These are phyloP conservation scores for Spizella passerina DNA, from an alignment of 2,797 vertebrate species.

Conservation along the genomic window DNA sequence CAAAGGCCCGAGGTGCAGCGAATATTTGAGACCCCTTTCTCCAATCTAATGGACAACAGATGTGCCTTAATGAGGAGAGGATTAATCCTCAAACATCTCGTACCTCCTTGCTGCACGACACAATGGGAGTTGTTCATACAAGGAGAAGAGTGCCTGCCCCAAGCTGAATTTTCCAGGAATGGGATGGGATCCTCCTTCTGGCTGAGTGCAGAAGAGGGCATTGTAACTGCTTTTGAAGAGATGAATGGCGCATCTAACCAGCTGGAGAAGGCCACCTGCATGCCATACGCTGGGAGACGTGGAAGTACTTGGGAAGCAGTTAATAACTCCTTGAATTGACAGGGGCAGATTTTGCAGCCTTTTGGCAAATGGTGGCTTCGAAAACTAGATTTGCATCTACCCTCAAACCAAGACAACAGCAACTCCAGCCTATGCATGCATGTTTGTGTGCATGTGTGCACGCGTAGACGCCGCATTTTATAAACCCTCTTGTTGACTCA, in stretches of 20 bases:
- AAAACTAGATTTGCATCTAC: neutral
- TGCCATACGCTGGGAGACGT: neutral
- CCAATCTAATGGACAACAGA: conserved; percentile 7
- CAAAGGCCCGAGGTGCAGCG: neutral
- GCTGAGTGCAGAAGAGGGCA: conserved; percentile 6
- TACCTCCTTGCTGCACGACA: neutral
- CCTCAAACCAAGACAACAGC: neutral
- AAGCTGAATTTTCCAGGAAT: conserved; percentile 16
- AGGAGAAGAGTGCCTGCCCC: neutral
- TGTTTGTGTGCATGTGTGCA: neutral
- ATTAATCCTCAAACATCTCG: neutral
- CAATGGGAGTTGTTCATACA: neutral
- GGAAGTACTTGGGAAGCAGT: neutral
- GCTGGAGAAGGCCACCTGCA: conserved; percentile 53
- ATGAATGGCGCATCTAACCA: conserved; percentile 38
- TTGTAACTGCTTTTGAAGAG: conserved; percentile 36
- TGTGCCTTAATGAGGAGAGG: neutral
- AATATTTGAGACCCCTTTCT: conserved; percentile 1
- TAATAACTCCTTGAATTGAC: neutral
- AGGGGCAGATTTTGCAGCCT: conserved; percentile 1
- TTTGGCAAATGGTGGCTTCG: neutral
- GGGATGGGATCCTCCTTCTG: neutral
- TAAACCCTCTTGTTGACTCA: neutral
- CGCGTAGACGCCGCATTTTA: fast-evolving
- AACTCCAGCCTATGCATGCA: neutral